Evolutionary conservation across 2,797 vertebrate species (phyloP).

Genomic region (Sebastes goodei): DNA sequence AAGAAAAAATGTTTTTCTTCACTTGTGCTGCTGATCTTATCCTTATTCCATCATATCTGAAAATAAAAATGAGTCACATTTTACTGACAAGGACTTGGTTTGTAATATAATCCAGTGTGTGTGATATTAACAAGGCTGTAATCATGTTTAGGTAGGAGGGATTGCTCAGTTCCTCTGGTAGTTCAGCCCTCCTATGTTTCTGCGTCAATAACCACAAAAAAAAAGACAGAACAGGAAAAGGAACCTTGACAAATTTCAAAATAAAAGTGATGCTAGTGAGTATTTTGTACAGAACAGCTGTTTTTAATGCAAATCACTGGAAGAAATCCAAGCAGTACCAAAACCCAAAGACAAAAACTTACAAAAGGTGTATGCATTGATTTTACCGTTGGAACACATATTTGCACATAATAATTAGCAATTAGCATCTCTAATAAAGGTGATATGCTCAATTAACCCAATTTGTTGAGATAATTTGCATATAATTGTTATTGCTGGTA

Average conservation of each 20-base stretch:
- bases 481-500: background rate
- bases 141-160: slow-evolving; percentile 1
- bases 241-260: background rate
- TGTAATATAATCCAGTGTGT: background rate
- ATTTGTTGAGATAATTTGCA: background rate
- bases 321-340: background rate
- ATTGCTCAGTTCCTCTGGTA: slow-evolving; percentile 8
- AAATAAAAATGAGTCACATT: background rate
- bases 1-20: background rate
- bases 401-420: background rate
- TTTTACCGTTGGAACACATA: background rate
- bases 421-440: fast-evolving
- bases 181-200: background rate
- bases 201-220: background rate
- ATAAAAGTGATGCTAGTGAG: background rate
- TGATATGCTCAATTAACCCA: background rate
- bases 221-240: background rate
- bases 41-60: background rate
- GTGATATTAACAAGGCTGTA: background rate
- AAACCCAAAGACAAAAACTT: background rate
- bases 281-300: background rate
- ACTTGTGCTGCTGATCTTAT: background rate
- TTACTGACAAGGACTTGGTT: background rate
- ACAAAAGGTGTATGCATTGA: fast-evolving
- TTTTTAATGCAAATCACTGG: background rate